Conservation (phyloP, 2,888 invertebrate genomes). For the Lycocerus yunnanus region DNA sequence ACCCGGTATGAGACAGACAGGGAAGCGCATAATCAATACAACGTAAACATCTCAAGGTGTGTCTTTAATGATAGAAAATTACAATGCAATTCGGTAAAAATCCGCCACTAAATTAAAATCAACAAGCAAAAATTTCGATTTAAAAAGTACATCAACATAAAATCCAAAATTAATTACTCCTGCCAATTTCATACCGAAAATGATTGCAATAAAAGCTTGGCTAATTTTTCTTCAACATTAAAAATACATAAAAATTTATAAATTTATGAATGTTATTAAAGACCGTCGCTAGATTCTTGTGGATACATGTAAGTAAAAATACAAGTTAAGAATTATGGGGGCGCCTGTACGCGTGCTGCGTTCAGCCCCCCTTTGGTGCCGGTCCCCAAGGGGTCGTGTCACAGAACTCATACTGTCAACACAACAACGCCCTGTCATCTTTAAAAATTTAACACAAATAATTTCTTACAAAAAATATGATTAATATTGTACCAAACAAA, state of each 20-base stretch:
- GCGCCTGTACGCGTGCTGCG: conserved; percentile 37
- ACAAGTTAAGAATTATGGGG: conserved; percentile 32
- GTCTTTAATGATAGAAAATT: conserved; percentile 22
- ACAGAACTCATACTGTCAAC: conserved; percentile 35
- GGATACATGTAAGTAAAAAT: conserved; percentile 27
- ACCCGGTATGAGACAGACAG: conserved; percentile 18
- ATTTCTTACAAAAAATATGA: not conserved
- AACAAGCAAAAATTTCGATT: not conserved
- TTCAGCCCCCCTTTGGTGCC: conserved; percentile 32
- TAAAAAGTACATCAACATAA: not conserved
- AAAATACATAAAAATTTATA: conserved; percentile 15
- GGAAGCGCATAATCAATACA: not conserved
- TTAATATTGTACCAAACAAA: not conserved
- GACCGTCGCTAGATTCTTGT: conserved; percentile 34
- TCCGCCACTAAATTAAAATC: not conserved
- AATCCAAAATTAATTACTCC: not conserved
- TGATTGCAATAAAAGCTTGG: conserved; percentile 5
- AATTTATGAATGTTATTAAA: conserved; percentile 38
- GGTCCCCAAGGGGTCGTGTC: conserved; percentile 32
- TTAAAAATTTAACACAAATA: not conserved
- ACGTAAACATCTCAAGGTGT: conserved; percentile 15
- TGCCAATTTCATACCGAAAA: conserved; percentile 5
- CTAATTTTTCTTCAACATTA: not conserved
- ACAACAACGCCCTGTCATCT: conserved; percentile 18
- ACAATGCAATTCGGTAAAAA: conserved; percentile 4